A percentile compares a stretch with the other conserved stretches of the same genome.
phyloP scores from a whole-genome alignment of 2,797 vertebrate genomes.

The Diglossa cyanea region DNA sequence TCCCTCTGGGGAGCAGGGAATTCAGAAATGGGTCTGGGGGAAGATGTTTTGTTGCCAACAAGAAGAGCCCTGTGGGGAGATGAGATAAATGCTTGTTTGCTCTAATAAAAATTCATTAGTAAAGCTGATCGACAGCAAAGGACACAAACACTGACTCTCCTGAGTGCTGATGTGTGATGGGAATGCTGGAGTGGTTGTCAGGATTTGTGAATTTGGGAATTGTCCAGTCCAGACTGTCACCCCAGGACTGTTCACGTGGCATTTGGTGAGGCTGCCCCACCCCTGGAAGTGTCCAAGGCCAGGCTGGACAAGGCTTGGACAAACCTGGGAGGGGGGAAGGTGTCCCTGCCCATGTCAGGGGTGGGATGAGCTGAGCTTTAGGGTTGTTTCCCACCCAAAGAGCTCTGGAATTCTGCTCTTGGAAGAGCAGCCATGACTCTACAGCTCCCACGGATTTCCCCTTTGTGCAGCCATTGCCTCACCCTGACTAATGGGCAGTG shows the following conservation, averaged over 20 bases:
- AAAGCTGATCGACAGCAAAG: not conserved
- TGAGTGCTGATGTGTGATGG: not conserved
- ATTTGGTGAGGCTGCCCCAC: not conserved
- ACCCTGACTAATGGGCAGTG: not conserved
- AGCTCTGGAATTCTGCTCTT: rapidly evolving
- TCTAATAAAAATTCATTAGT: not conserved
- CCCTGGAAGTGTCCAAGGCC: not conserved
- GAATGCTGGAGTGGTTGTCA: not conserved
- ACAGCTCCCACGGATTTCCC: not conserved
- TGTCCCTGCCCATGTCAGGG: not conserved
- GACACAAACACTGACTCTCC: not conserved
- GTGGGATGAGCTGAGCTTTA: not conserved
- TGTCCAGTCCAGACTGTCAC: not conserved
- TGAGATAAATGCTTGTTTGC: not conserved
- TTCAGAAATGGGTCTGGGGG: not conserved
- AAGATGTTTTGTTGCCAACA: not conserved
- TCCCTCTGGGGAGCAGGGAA: not conserved
- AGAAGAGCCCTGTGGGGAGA: not conserved
- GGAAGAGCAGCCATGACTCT: rapidly evolving
- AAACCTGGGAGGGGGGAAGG: not conserved
- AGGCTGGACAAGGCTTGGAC: not conserved
- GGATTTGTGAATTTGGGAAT: not conserved
- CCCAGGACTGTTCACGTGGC: not conserved
- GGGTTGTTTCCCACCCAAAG: not conserved
- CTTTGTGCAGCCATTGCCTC: not conserved